phyloP scores from a whole-genome alignment of 1,140 invertebrate species.

The Diachasma alloeum region DNA sequence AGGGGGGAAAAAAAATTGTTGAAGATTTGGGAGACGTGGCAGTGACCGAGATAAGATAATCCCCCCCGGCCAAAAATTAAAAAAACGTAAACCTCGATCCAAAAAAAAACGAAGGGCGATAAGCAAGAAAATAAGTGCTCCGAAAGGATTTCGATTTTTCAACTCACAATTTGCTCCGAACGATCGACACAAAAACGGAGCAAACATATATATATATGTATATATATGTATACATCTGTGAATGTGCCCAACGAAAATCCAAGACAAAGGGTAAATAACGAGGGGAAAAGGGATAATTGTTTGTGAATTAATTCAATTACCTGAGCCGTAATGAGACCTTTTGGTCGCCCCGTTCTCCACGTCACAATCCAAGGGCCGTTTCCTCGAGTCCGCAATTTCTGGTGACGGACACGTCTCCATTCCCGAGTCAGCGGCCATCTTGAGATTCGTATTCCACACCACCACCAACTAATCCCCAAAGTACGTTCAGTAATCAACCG shows the following conservation, averaged over 20 bases:
- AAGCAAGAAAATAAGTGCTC: too few species aligned
- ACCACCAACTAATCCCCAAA: constrained; percentile 9
- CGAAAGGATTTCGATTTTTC: too few species aligned
- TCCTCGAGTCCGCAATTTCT: constrained; percentile 83
- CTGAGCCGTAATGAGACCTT: constrained; percentile 87
- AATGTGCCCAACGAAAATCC: not conserved
- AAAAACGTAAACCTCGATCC: not conserved
- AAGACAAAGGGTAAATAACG: not conserved
- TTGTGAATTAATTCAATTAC: constrained; percentile 64
- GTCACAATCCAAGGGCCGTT: constrained; percentile 86
- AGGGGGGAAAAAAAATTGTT: not conserved
- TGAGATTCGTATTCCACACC: constrained; percentile 61
- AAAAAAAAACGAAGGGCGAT: not conserved
- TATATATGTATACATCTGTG: not conserved
- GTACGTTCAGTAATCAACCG: not conserved
- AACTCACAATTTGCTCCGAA: too few species aligned
- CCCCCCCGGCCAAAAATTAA: not conserved
- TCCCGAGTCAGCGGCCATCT: constrained; percentile 83
- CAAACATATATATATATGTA: not conserved
- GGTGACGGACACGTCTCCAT: constrained; percentile 84
- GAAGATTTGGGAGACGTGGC: not conserved
- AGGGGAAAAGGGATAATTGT: not conserved
- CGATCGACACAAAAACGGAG: too few species aligned
- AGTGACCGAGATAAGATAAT: not conserved
- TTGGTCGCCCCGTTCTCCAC: constrained; percentile 87